Conservation (phyloP, 2,113 vertebrate species). For the Kryptolebias marmoratus region DNA sequence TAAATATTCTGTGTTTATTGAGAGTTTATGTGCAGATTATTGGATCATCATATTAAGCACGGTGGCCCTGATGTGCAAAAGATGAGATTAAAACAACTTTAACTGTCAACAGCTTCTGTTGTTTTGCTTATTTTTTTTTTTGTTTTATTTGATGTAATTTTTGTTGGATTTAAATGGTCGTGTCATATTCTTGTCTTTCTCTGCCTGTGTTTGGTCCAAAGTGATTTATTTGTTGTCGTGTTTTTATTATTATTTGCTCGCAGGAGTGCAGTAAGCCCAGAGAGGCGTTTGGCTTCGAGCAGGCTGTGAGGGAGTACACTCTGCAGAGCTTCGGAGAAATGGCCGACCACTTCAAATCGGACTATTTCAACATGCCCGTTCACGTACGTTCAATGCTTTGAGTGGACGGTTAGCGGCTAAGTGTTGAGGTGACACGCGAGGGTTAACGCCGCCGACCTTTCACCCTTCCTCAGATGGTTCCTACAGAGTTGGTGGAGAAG, state of each 20-base stretch:
- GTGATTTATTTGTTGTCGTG: neutral
- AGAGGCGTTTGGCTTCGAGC: slow-evolving; percentile 97
- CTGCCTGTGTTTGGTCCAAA: neutral
- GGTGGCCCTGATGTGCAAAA: too few species aligned
- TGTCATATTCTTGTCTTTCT: too few species aligned
- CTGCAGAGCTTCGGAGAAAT: slow-evolving; percentile 98
- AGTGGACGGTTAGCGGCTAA: neutral
- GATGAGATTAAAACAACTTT: too few species aligned
- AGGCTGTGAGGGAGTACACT: slow-evolving; percentile 94
- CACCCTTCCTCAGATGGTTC: slow-evolving; percentile 88
- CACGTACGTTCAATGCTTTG: slow-evolving; percentile 84
- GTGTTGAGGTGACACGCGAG: too few species aligned
- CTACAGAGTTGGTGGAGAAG: slow-evolving; percentile 96
- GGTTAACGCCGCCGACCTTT: neutral
- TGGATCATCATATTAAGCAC: too few species aligned
- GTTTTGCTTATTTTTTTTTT: too few species aligned
- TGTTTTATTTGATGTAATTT: too few species aligned
- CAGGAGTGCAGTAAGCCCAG: slow-evolving; percentile 98
- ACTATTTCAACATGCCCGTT: slow-evolving; percentile 99
- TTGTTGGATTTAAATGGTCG: too few species aligned
- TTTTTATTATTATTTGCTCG: neutral
- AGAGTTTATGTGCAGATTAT: too few species aligned
- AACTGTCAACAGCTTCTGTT: too few species aligned
- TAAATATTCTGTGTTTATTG: too few species aligned
- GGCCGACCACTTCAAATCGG: slow-evolving; percentile 99